Evolutionary conservation across 2,797 vertebrate species (phyloP), one percentile per base, ranked within the genome.

Genomic region (Cyclopterus lumpus): DNA sequence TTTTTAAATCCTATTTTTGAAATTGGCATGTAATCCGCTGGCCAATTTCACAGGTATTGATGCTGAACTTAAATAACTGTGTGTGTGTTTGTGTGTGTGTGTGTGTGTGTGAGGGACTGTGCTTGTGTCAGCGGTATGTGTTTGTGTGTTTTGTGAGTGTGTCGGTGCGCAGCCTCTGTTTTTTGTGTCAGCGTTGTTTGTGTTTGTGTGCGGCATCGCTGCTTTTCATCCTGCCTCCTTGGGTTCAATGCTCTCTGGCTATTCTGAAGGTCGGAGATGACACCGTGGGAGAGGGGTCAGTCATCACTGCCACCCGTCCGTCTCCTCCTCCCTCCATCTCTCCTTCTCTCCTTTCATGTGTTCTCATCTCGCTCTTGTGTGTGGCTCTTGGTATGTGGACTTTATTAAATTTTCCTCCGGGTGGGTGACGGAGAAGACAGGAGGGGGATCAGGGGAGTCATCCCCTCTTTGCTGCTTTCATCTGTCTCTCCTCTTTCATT

Each of bases 261-360:
- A 75, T 84, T 88, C 84, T 89, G 86, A 97, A 97, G 94, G 95
- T 96, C 95, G 95, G 89, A 91, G 90, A 94, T 95, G 94, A 94
- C 95, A 93, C 88, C 89, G 89, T 95, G 93, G 93, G 95, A 93
- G 92, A 93, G 94, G 93, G 93, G 93, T 94, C 86, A 73, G 89
- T 91, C 94, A 95, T 94, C 94, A 94, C 88, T 90, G 87, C 94
- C 93, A 94, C 77, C 87, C 87, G 79, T 86, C 89, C 82, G 65
- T 88, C 85, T 46, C 88, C 74, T 89, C 84, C 68, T 83, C 81
- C 59, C 78, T 81, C 82, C 80, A 73, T 88, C 85, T 87, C 82
- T 86, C 91, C 84, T 80, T 88, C 84, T 85, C 73, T 79, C 83
- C 89, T 93, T 94, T 91, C 90, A 91, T 93, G 90, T 92, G 66